Evolutionary conservation across 1,140 invertebrate species (phyloP).

Genomic region (Steinernema feltiae): DNA sequence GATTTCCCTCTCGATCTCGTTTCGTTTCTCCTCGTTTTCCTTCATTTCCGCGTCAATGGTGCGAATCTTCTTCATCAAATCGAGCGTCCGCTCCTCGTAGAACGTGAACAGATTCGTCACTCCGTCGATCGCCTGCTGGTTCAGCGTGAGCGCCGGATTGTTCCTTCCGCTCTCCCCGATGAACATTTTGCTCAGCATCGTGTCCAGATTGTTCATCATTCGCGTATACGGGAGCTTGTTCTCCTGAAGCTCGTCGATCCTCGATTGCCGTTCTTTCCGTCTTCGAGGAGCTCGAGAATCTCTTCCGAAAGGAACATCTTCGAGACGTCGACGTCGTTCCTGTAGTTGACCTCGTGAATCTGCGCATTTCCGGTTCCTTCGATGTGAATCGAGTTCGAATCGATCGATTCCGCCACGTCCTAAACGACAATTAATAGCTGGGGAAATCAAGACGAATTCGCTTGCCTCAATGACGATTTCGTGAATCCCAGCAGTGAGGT

Average conservation of each 20-base stretch:
- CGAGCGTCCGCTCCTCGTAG: not conserved
- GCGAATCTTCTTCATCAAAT: not conserved
- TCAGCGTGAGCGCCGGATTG: too few relatives aligned
- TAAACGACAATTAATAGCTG: not conserved
- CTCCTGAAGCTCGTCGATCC: too few relatives aligned
- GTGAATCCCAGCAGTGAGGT: conserved; percentile 35
- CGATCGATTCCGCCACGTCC: not conserved
- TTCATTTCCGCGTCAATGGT: too few relatives aligned
- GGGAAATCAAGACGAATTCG: not conserved
- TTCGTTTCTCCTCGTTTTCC: not conserved
- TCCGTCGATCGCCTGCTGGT: too few relatives aligned
- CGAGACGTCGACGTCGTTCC: not conserved
- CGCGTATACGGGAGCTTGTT: too few relatives aligned
- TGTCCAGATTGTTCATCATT: too few relatives aligned
- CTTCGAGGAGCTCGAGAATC: too few relatives aligned
- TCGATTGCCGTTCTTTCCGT: not conserved
- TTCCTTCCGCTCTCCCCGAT: too few relatives aligned
- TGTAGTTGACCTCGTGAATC: not conserved
- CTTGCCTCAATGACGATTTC: conserved; percentile 40
- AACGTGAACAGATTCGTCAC: not conserved
- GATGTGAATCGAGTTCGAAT: not conserved
- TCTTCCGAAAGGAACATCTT: too few relatives aligned
- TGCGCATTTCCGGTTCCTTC: not conserved
- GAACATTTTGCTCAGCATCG: not conserved
- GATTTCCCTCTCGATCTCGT: not conserved